A percentile compares a stretch with the other conserved stretches of the same genome.
Evolutionary conservation across 2,113 vertebrate genomes (phyloP).

Genomic region (Anser cygnoides): DNA sequence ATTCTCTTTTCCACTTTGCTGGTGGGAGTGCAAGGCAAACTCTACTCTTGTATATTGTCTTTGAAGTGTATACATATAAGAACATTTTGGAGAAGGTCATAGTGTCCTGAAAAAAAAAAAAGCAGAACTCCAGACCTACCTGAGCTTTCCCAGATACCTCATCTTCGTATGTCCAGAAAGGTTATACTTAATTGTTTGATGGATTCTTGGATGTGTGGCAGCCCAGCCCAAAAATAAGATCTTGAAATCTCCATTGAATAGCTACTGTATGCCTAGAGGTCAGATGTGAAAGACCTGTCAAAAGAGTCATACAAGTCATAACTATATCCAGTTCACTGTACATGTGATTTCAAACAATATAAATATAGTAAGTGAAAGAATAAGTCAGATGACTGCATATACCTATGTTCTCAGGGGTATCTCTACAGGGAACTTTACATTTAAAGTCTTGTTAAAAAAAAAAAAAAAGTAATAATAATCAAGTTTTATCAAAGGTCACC

Average conservation of each 20-base stretch:
- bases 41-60: background rate
- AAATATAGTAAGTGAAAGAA: background rate
- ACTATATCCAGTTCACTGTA: background rate
- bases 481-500: background rate
- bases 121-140: fast-evolving
- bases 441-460: background rate
- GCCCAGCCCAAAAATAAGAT: background rate
- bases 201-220: background rate
- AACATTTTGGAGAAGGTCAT: background rate
- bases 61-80: background rate
- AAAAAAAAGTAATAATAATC: background rate
- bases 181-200: background rate
- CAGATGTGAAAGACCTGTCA: fast-evolving
- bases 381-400: background rate
- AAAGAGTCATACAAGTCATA: background rate
- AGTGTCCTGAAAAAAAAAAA: background rate
- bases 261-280: fast-evolving
- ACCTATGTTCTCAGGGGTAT: fast-evolving
- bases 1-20: background rate
- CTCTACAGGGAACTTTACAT: background rate
- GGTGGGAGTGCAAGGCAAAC: background rate
- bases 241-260: background rate
- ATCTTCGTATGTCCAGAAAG: background rate
- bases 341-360: fast-evolving
- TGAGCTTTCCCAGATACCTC: background rate